Evolutionary conservation across 2,888 invertebrate species (phyloP).

Genomic region (Altica lythri): DNA sequence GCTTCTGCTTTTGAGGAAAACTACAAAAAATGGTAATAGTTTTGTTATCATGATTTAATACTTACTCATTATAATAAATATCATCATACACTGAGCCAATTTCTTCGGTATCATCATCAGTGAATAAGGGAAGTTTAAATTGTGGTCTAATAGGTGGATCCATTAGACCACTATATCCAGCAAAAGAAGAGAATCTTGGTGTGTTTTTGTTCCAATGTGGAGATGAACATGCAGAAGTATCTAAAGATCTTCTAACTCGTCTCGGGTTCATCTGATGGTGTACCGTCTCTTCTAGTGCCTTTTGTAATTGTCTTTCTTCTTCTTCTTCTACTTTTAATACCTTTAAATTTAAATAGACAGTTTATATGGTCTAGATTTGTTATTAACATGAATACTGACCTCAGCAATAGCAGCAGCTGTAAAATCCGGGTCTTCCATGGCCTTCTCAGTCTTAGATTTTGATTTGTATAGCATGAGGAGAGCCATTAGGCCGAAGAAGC

Average conservation of each 20-base stretch:
- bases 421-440: conserved; percentile 77
- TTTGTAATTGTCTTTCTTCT: conserved; percentile 71
- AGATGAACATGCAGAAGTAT: conserved; percentile 69
- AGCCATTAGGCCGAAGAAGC: conserved; percentile 92
- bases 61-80: conserved; percentile 50
- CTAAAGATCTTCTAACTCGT: conserved; percentile 60
- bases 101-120: conserved; percentile 59
- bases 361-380: too few relatives aligned
- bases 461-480: conserved; percentile 90
- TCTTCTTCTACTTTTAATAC: conserved; percentile 63
- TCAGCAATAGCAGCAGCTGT: conserved; percentile 63
- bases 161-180: conserved; percentile 73
- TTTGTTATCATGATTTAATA: too few relatives aligned
- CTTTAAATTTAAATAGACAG: too few relatives aligned
- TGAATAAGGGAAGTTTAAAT: conserved; percentile 66
- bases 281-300: conserved; percentile 74
- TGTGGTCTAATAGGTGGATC: conserved; percentile 67
- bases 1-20: too few relatives aligned
- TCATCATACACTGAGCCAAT: conserved; percentile 52
- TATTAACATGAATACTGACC: conserved; percentile 7
- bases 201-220: conserved; percentile 57
- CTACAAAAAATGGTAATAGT: too few relatives aligned
- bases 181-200: conserved; percentile 66
- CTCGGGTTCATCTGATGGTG: conserved; percentile 60
- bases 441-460: conserved; percentile 76